Base-by-base conservation (phyloP, 2,797 vertebrate species). In the Pseudochromis fuscus region DNA sequence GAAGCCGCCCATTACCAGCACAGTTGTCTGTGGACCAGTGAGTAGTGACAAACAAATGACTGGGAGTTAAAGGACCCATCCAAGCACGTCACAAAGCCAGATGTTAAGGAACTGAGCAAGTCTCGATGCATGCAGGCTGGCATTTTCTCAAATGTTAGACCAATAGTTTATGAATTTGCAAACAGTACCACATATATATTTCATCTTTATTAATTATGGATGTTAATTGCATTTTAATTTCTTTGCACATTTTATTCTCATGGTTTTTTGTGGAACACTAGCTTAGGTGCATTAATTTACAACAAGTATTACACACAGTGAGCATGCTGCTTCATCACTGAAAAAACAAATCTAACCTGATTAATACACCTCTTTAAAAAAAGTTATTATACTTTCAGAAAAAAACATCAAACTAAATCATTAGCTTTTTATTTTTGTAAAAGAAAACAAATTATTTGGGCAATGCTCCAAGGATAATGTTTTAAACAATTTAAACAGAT, bases 21-120 rank as follows among this genome's bases (percentile, higher is more conserved):
- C 15, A 48, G 21, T n/a, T 9, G 21, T 19, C 37, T 35, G 1
- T 16, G 19, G 55, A 13, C 50, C 30, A 60, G 30, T 60, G 30
- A 56, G 38, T 28, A 31, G n/a, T 25, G 18, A 6, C 28, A 52
- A 48, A 42, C 21, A 40, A 56, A 67, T 25, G 48, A 37, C 40
- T 16, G 4, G 18, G 8, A 42, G 44, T 28, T 46, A 57, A 67
- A 33, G 30, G 21, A 4, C 9, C 28, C 24, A n/a, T 15, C 62
- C 48, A 30, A 11, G n/a, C 23, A 21, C 13, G 37, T 23, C 24
- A 5, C 25, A 37, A 38, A 19, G 25, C 8, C 48, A 35, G 25
- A 11, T 44, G 18, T 30, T 30, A n/a, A n/a, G 30, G 30, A 30
- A 30, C 30, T 30, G 30, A 30, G 30, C 30, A 8, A 30, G 30